Evolutionary conservation across 2,113 vertebrate genomes (phyloP).

Genomic region (Oenanthe oenanthe): DNA sequence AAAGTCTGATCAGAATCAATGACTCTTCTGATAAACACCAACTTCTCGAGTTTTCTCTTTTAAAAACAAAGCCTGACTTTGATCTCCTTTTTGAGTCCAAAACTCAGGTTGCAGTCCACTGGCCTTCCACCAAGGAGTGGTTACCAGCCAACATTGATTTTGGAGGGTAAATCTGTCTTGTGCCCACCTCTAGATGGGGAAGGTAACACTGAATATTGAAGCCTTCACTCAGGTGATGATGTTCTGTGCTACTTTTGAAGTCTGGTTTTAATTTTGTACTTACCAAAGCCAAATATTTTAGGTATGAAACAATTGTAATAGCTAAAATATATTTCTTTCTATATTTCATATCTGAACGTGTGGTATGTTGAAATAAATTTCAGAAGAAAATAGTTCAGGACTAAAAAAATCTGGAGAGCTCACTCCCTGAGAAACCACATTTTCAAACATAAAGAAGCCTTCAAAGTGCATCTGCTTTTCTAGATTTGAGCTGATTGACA

Average conservation of each 20-base stretch:
- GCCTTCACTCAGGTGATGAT: neutral
- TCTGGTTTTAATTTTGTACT: neutral
- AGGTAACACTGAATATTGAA: neutral
- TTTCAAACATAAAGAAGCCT: neutral
- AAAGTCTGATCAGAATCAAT: neutral
- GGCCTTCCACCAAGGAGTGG: neutral
- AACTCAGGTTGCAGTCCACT: neutral
- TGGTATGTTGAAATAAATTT: neutral
- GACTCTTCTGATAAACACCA: neutral
- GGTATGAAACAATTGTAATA: neutral
- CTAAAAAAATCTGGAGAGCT: neutral
- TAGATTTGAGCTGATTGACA: neutral
- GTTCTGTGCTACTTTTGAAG: neutral
- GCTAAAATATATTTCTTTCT: neutral
- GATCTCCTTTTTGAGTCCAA: neutral
- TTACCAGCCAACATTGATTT: neutral
- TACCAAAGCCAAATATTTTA: neutral
- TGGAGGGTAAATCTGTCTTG: neutral
- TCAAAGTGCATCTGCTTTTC: neutral
- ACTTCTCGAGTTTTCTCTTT: accelerated
- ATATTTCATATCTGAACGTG: neutral
- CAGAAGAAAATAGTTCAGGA: neutral
- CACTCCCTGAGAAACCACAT: neutral
- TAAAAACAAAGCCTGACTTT: neutral
- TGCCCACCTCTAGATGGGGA: neutral